A percentile compares a stretch with the other conserved stretches of the same genome.
Conservation (phyloP, 2,113 vertebrate species). For the Serilophus lunatus region DNA sequence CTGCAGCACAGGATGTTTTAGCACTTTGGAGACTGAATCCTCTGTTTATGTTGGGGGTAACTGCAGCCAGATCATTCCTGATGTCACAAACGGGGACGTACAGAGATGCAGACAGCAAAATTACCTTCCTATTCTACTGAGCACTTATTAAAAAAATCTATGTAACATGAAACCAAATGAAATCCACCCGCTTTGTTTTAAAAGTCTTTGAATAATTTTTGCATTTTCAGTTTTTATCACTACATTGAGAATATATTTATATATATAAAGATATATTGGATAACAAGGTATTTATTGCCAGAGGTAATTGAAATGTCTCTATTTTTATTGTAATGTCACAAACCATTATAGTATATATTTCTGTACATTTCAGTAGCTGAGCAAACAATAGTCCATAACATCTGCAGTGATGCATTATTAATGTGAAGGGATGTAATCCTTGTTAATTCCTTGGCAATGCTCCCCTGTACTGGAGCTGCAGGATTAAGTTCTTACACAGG, state of each 20-base stretch:
- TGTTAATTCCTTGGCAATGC: background rate
- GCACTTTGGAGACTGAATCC: background rate
- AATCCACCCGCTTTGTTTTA: background rate
- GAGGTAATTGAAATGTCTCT: constrained; percentile 34
- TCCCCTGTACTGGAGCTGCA: background rate
- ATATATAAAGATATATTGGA: constrained; percentile 33
- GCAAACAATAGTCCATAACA: background rate
- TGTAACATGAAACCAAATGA: constrained; percentile 2
- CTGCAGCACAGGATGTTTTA: background rate
- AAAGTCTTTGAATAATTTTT: constrained; percentile 25
- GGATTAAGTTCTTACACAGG: background rate
- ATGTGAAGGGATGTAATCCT: background rate
- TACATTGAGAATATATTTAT: constrained; percentile 34
- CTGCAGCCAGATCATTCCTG: background rate
- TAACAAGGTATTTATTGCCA: constrained; percentile 58
- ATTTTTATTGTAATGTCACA: constrained; percentile 52
- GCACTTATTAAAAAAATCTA: background rate
- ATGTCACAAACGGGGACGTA: background rate
- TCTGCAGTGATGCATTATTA: background rate
- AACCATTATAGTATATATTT: constrained; percentile 1
- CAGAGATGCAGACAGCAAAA: background rate
- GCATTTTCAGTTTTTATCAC: constrained; percentile 38
- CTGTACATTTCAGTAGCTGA: constrained; percentile 12
- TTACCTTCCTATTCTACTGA: background rate
- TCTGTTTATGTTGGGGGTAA: background rate